phyloP scores from a whole-genome alignment of 2,888 invertebrate genomes.

The Pseudococcus viburni region DNA sequence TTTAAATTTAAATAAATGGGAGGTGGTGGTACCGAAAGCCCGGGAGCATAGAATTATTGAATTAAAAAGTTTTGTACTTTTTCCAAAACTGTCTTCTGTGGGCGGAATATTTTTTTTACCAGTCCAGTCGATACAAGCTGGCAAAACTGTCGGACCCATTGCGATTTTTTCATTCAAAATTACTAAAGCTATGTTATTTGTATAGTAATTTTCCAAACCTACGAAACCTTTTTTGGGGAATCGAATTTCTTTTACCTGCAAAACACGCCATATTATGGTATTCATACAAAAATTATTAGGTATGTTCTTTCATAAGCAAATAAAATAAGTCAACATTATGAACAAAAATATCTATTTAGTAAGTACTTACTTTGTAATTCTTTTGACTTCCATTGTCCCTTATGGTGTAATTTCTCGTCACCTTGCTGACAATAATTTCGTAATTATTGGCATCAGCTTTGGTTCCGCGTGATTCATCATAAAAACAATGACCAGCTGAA shows the following conservation, averaged over 20 bases:
- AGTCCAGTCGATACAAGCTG: not conserved
- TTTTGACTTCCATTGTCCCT: slow-evolving; percentile 11
- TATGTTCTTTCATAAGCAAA: too few relatives aligned
- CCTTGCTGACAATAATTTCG: slow-evolving; percentile 48
- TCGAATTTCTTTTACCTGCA: slow-evolving; percentile 10
- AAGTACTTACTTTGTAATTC: not conserved
- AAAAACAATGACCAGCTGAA: slow-evolving; percentile 37
- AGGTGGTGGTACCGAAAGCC: not conserved
- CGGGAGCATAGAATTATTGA: not conserved
- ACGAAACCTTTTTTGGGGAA: not conserved
- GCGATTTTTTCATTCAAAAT: not conserved
- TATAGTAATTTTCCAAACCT: not conserved
- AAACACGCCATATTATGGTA: not conserved
- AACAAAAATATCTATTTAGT: too few relatives aligned
- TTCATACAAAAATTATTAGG: too few relatives aligned
- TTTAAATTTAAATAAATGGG: not conserved
- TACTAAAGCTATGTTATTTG: not conserved
- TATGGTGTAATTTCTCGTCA: not conserved
- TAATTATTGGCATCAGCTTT: not conserved
- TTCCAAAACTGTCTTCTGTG: not conserved
- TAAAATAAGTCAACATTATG: too few relatives aligned
- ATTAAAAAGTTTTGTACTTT: not conserved
- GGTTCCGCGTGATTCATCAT: not conserved
- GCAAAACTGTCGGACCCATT: not conserved
- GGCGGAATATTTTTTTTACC: not conserved